Evolutionary conservation across 2,888 invertebrate species (phyloP).

Genomic region (Drosophila nigricruria): DNA sequence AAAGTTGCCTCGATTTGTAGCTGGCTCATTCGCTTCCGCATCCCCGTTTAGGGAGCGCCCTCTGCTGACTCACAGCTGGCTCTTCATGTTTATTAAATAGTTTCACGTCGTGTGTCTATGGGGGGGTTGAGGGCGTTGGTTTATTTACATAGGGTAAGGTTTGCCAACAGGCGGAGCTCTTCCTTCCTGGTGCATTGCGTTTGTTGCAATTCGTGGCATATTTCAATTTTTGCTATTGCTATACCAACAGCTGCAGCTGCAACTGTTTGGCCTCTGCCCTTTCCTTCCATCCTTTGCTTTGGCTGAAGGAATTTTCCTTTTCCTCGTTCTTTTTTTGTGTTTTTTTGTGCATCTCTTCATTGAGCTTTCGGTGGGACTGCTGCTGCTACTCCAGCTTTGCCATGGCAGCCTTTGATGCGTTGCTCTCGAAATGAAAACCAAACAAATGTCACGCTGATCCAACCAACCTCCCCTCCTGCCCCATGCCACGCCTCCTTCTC

Average conservation of each 20-base stretch:
- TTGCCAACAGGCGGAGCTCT: background rate
- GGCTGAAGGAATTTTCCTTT: conserved; percentile 1
- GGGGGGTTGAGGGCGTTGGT: background rate
- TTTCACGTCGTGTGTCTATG: conserved; percentile 43
- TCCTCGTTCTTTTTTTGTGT: background rate
- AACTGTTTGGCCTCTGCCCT: conserved; percentile 32
- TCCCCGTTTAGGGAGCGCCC: conserved; percentile 1
- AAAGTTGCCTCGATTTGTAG: conserved; percentile 52
- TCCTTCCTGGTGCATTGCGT: conserved; percentile 44
- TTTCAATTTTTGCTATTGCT: conserved; percentile 66
- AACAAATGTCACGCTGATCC: conserved; percentile 68
- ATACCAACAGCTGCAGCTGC: conserved; percentile 23
- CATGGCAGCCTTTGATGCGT: conserved; percentile 64
- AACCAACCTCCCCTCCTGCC: background rate
- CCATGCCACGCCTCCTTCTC: background rate
- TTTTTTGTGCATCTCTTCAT: conserved; percentile 22
- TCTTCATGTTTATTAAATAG: conserved; percentile 78
- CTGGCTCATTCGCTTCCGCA: conserved; percentile 33
- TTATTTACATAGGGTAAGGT: conserved; percentile 9
- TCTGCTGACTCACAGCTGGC: background rate
- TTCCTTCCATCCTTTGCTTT: background rate
- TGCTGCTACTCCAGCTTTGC: conserved; percentile 30
- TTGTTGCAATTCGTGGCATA: conserved; percentile 68
- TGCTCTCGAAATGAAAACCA: conserved; percentile 71
- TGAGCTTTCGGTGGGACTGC: conserved; percentile 3